Evolutionary conservation across 1,140 invertebrate species (phyloP).

Genomic region (Zaprionus gabonicus): DNA sequence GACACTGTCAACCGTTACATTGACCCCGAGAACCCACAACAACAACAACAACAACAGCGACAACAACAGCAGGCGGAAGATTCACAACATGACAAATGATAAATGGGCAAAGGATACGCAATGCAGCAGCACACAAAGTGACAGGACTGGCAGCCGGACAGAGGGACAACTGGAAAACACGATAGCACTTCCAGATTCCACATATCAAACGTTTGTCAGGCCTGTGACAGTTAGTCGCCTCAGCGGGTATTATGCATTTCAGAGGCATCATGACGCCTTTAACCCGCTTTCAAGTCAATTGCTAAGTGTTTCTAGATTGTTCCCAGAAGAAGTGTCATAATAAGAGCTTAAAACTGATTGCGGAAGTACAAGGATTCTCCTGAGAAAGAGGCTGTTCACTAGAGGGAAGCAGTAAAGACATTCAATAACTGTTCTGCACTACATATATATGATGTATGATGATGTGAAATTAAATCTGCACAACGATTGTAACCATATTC

Average conservation of each 20-base stretch:
- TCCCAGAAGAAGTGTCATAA: neutral
- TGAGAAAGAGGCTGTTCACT: too few species aligned
- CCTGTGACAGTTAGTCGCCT: conserved; percentile 13
- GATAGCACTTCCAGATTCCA: conserved; percentile 23
- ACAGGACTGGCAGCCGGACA: conserved; percentile 10
- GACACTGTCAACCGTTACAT: conserved; percentile 67
- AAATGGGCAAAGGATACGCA: conserved; percentile 52
- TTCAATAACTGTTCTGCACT: too few species aligned
- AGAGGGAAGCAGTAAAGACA: too few species aligned
- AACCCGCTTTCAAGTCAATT: neutral
- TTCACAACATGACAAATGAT: conserved; percentile 58
- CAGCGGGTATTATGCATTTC: conserved; percentile 11
- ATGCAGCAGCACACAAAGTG: conserved; percentile 31
- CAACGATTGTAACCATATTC: neutral
- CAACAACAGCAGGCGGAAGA: conserved; percentile 38
- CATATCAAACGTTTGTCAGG: conserved; percentile 43
- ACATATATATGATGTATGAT: too few species aligned
- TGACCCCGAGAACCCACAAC: conserved; percentile 58
- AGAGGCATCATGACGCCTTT: neutral
- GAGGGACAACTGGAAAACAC: neutral
- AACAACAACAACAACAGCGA: conserved; percentile 13
- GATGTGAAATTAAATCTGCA: neutral
- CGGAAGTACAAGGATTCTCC: too few species aligned
- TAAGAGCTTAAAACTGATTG: too few species aligned
- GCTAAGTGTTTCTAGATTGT: neutral